Evolutionary conservation across 1,140 invertebrate species (phyloP).

Genomic region (Drosophila auraria): DNA sequence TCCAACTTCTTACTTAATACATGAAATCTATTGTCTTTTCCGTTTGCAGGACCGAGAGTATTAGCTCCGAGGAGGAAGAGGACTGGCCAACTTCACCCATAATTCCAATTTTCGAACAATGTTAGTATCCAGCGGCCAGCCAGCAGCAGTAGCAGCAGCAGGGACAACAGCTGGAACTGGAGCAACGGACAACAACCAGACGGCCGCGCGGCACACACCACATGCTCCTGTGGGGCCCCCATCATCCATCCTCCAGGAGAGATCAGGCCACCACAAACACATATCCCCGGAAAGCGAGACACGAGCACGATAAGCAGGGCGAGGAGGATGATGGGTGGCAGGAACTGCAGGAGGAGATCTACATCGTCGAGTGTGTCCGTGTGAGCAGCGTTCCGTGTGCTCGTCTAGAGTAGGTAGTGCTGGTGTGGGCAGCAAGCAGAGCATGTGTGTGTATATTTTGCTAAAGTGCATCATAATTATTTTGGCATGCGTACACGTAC

Average conservation of each 20-base stretch:
- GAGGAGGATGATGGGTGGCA: conserved; percentile 10
- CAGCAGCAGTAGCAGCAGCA: conserved; percentile 51
- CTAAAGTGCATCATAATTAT: conserved; percentile 84
- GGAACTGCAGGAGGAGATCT: neutral
- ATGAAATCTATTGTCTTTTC: conserved; percentile 10
- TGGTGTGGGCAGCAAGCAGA: conserved; percentile 27
- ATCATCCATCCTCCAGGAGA: conserved; percentile 7
- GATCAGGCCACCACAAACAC: conserved; percentile 14
- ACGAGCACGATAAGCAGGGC: neutral
- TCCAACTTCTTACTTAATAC: no score
- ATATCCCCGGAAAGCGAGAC: conserved; percentile 24
- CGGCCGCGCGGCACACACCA: conserved; percentile 20
- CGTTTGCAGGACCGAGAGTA: conserved; percentile 87
- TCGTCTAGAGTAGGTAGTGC: conserved; percentile 20
- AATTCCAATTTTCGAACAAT: conserved; percentile 86
- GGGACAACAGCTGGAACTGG: conserved; percentile 60
- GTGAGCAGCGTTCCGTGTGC: conserved; percentile 26
- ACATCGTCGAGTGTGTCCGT: conserved; percentile 29
- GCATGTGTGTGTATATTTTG: conserved; percentile 82
- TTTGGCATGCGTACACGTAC: conserved; percentile 61
- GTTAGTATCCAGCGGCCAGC: conserved; percentile 74
- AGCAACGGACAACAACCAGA: conserved; percentile 31
- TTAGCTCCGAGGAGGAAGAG: conserved; percentile 86
- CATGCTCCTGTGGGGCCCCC: neutral
- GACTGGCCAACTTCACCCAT: conserved; percentile 88